Evolutionary conservation across 2,113 vertebrate species (phyloP), one percentile per base, ranked within the genome.

Genomic region (Ovis canadensis): DNA sequence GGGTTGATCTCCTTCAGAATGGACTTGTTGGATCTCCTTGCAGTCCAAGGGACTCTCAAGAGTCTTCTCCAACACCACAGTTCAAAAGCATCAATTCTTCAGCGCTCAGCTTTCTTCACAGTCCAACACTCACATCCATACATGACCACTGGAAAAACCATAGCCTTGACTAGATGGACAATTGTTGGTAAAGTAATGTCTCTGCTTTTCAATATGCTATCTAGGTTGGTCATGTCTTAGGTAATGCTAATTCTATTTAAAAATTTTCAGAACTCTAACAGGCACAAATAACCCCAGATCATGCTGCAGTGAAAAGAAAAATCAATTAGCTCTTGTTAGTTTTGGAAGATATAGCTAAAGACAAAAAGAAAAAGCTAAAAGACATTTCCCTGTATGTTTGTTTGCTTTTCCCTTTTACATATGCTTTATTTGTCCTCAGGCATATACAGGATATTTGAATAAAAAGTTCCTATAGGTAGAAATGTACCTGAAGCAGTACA

Each of bases 361-460:
- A 97, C 95, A 90, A 88, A 96, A 94, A 86, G 57, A 83, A 88
- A 93, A 52, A 88, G 11, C 25, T 64, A 16, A 95, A 90, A 80
- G 43, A 54, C 25, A 55, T 29, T 90, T 92, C n/a, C 13, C 27
- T 60, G 9, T 84, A 12, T 86, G 5, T 74, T 55, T 52, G 25
- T 55, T 71, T 52, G 50, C 6, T 17, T 78, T 57, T n/a, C 62
- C 11, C 19, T 50, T 74, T 85, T 84, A 67, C 94, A 67, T 59
- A 54, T 81, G 11, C 36, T 96, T 71, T 71, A 59, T 71, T 90
- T 92, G 90, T 59, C 57, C 55, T 64, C 23, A n/a, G n/a, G 43
- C 84, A 12, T 74, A 45, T 81, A 87, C 1, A 94, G 6, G 4
- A 1, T 2, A 83, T 45, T 94, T 90, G 33, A 90, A 91, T 80